Evolutionary conservation across 2,113 vertebrate genomes (phyloP).

Genomic region (Halcyon senegalensis): DNA sequence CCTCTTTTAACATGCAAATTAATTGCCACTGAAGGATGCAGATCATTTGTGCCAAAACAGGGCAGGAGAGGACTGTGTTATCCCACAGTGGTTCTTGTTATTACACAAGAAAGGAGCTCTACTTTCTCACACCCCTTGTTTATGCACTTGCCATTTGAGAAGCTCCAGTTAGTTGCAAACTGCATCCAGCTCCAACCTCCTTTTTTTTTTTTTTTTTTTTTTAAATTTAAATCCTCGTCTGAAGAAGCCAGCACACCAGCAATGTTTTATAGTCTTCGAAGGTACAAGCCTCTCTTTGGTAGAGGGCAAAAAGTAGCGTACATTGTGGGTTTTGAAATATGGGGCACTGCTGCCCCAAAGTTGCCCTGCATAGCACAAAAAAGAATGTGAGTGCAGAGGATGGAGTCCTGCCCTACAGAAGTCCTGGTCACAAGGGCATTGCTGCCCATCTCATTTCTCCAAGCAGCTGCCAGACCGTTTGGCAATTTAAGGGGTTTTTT

Average conservation of each 20-base stretch:
- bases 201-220: no score
- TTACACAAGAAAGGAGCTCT: neutral
- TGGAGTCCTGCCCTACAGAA: neutral
- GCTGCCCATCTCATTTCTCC: neutral
- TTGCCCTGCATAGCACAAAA: neutral
- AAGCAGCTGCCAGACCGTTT: neutral
- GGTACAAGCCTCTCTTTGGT: rapidly evolving
- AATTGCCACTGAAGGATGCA: neutral
- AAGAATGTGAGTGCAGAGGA: neutral
- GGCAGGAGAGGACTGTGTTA: neutral
- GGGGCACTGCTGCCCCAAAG: neutral
- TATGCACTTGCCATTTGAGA: neutral
- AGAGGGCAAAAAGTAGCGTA: neutral
- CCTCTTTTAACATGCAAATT: neutral
- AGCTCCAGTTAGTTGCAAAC: neutral
- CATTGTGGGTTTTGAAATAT: neutral
- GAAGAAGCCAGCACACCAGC: neutral
- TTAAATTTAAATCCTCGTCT: neutral
- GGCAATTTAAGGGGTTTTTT: neutral
- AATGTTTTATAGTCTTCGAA: neutral
- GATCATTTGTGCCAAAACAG: neutral
- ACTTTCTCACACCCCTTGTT: neutral
- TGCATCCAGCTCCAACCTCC: neutral
- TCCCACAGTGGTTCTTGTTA: neutral
- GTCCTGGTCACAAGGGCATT: neutral